phyloP scores from a whole-genome alignment of 1,140 invertebrate species.

The Chlorops oryzae region DNA sequence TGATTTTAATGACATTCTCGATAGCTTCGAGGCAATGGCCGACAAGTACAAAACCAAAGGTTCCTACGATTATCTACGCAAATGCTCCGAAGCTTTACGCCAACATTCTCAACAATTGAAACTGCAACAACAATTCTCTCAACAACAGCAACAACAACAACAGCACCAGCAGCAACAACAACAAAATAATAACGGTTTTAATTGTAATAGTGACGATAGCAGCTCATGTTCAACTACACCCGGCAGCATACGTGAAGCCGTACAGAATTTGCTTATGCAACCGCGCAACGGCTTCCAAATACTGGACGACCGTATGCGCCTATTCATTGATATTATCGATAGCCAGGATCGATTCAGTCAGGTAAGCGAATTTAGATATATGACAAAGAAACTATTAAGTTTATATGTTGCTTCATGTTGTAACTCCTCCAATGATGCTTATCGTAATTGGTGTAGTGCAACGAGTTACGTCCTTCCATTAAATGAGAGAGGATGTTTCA shows the following conservation, averaged over 20 bases:
- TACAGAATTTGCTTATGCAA: constrained; percentile 60
- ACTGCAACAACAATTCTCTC: constrained; percentile 32
- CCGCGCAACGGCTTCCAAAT: constrained; percentile 67
- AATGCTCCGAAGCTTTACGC: constrained; percentile 43
- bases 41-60: constrained; percentile 47
- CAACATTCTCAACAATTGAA: constrained; percentile 43
- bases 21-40: constrained; percentile 46
- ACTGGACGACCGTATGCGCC: constrained; percentile 66
- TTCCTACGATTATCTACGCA: constrained; percentile 46
- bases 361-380: no score
- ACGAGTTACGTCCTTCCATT: no score
- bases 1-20: constrained; percentile 45
- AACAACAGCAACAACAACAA: constrained; percentile 21
- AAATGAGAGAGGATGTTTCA: no score
- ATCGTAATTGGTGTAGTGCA: no score
- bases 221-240: constrained; percentile 50
- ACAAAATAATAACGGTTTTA: constrained; percentile 20
- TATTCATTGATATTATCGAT: constrained; percentile 74
- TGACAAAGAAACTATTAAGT: no score
- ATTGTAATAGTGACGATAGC: constrained; percentile 32
- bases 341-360: constrained; percentile 72
- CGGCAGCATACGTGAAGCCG: constrained; percentile 56
- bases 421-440: no score
- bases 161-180: constrained; percentile 17
- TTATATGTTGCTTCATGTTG: no score